phyloP scores from a whole-genome alignment of 2,888 invertebrate genomes.

The Poecilobothrus nobilitatus region DNA sequence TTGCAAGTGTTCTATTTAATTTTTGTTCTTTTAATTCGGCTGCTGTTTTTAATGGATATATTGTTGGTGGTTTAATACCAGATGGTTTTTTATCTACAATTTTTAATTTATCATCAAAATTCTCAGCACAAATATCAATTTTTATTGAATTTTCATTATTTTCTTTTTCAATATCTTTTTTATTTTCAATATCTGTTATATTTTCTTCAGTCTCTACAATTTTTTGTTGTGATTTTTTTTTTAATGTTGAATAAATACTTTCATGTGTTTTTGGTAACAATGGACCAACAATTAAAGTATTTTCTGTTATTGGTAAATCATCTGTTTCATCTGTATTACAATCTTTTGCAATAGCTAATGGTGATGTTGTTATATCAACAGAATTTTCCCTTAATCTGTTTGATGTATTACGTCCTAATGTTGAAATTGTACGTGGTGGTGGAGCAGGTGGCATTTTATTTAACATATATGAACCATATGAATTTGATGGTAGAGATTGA shows the following conservation, averaged over 20 bases:
- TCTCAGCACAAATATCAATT: slow-evolving; percentile 16
- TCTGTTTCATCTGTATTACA: slow-evolving; percentile 40
- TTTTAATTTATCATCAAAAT: slow-evolving; percentile 12
- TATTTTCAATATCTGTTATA: slow-evolving; percentile 21
- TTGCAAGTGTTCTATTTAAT: slow-evolving; percentile 17
- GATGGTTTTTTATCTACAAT: slow-evolving; percentile 16
- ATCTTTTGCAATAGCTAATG: slow-evolving; percentile 46
- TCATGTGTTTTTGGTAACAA: slow-evolving; percentile 43
- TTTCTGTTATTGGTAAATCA: slow-evolving; percentile 47
- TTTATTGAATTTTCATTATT: slow-evolving; percentile 23
- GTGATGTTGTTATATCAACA: slow-evolving; percentile 38
- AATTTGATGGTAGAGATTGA: slow-evolving; percentile 55
- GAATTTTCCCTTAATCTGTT: slow-evolving; percentile 41
- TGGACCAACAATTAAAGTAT: slow-evolving; percentile 50
- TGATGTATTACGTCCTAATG: slow-evolving; percentile 49
- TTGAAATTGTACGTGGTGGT: slow-evolving; percentile 64
- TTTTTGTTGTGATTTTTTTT: slow-evolving; percentile 21
- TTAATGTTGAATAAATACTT: slow-evolving; percentile 27
- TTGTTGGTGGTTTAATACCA: slow-evolving; percentile 22
- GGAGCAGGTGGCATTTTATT: slow-evolving; percentile 56
- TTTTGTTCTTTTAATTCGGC: slow-evolving; percentile 31
- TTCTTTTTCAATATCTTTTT: too few relatives aligned
- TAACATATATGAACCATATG: slow-evolving; percentile 16
- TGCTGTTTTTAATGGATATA: slow-evolving; percentile 16
- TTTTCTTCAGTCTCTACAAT: slow-evolving; percentile 13